phyloP scores from a whole-genome alignment of 2,113 vertebrate genomes.

The Aspiorhynchus laticeps region DNA sequence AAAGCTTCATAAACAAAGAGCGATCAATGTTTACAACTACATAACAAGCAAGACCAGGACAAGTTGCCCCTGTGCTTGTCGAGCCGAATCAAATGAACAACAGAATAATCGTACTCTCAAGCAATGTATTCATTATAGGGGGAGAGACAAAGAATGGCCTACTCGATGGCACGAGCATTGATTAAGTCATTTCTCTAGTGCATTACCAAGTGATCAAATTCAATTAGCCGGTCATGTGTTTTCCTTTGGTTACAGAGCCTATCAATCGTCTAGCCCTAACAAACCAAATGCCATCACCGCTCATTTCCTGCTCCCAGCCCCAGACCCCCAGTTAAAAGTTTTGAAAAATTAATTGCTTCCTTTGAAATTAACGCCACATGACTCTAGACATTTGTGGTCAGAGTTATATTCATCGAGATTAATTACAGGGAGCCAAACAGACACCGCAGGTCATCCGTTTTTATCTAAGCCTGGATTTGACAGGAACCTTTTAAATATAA shows the following conservation, averaged over 20 bases:
- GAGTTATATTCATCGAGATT: slow-evolving; percentile 53
- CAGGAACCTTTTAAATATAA: slow-evolving; percentile 26
- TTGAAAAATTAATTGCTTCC: slow-evolving; percentile 56
- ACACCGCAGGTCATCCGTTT: slow-evolving; percentile 39
- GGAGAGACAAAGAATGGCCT: slow-evolving; percentile 17
- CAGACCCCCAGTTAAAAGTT: slow-evolving; percentile 53
- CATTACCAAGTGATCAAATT: slow-evolving; percentile 74
- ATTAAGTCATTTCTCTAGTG: slow-evolving; percentile 64
- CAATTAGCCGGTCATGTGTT: slow-evolving; percentile 70
- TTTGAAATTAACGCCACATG: slow-evolving; percentile 45
- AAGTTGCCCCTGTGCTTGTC: background rate
- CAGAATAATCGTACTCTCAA: background rate
- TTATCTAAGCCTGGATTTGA: slow-evolving; percentile 44
- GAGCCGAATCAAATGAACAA: slow-evolving; percentile 20
- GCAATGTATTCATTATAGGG: slow-evolving; percentile 28
- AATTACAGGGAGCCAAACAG: slow-evolving; percentile 48
- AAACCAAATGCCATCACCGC: slow-evolving; percentile 67
- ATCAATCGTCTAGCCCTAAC: slow-evolving; percentile 69
- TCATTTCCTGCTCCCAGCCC: slow-evolving; percentile 61
- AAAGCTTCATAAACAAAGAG: slow-evolving; percentile 44
- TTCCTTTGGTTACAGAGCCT: slow-evolving; percentile 67
- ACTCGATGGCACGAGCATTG: slow-evolving; percentile 60
- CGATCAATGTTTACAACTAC: slow-evolving; percentile 35
- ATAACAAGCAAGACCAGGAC: slow-evolving; percentile 17
- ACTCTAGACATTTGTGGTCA: slow-evolving; percentile 51